Evolutionary conservation across 2,113 vertebrate species (phyloP).

Genomic region (Tautogolabrus adspersus): DNA sequence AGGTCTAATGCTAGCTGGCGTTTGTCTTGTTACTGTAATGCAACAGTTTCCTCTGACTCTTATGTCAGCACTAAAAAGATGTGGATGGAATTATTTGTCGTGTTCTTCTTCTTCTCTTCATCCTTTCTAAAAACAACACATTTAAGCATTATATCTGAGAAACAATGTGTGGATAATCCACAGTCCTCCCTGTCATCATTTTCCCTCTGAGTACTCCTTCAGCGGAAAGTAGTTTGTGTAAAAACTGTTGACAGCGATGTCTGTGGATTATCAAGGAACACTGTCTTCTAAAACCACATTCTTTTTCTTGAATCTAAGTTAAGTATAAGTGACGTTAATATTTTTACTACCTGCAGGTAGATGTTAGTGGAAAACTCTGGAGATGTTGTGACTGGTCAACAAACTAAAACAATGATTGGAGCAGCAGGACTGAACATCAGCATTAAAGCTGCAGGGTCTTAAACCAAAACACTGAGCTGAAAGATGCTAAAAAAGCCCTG

Average conservation of each 20-base stretch:
- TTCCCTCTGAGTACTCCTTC: neutral
- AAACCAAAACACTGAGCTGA: neutral
- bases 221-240: neutral
- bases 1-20: too few species aligned
- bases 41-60: neutral
- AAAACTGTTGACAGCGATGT: slow-evolving; percentile 34
- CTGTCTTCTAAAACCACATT: neutral
- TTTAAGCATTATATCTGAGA: neutral
- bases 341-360: too few species aligned
- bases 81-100: neutral
- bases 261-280: slow-evolving; percentile 26
- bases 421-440: neutral
- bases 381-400: too few species aligned
- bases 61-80: neutral
- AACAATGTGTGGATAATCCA: slow-evolving; percentile 18
- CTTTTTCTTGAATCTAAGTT: neutral
- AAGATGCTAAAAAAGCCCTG: neutral
- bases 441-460: neutral
- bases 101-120: too few species aligned
- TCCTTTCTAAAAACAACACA: neutral
- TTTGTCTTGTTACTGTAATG: too few species aligned
- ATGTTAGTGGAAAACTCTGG: too few species aligned
- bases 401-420: neutral
- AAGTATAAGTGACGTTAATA: too few species aligned
- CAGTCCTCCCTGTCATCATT: slow-evolving; percentile 14